Evolutionary conservation across 2,888 invertebrate genomes (phyloP).

Genomic region (Arctia plantaginis): DNA sequence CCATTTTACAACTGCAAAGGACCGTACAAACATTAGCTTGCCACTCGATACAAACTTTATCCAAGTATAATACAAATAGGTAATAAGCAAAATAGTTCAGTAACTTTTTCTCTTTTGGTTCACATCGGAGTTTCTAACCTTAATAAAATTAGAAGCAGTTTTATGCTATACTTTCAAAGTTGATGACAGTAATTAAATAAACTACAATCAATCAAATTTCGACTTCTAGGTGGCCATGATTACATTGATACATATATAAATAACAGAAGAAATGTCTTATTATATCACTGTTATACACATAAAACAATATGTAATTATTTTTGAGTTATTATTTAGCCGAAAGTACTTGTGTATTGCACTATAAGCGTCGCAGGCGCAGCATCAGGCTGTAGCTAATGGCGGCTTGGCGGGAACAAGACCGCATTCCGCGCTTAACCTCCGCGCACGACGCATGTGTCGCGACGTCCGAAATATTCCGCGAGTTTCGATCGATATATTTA

Average conservation of each 20-base stretch:
- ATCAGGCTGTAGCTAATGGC: slow-evolving; percentile 47
- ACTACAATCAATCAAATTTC: not conserved
- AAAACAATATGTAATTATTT: not conserved
- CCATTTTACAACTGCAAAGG: not conserved
- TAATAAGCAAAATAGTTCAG: not conserved
- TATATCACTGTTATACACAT: too few species aligned
- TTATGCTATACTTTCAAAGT: not conserved
- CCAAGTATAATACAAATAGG: too few species aligned
- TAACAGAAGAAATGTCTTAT: too few species aligned
- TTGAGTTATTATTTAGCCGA: not conserved
- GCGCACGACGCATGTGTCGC: slow-evolving; percentile 81
- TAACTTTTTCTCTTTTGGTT: not conserved
- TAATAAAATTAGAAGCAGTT: not conserved
- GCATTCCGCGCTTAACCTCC: slow-evolving; percentile 82
- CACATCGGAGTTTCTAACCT: not conserved
- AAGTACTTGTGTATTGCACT: not conserved
- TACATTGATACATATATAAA: not conserved
- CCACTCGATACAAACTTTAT: too few species aligned
- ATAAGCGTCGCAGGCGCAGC: slow-evolving; percentile 55
- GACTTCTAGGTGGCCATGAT: not conserved
- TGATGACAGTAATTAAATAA: not conserved
- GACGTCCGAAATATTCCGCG: slow-evolving; percentile 73
- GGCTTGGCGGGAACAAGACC: slow-evolving; percentile 39
- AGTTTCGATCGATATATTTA: slow-evolving; percentile 58
- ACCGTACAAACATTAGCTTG: not conserved